phyloP scores from a whole-genome alignment of 2,888 invertebrate genomes.

The Sinodicranocentrus sp. region DNA sequence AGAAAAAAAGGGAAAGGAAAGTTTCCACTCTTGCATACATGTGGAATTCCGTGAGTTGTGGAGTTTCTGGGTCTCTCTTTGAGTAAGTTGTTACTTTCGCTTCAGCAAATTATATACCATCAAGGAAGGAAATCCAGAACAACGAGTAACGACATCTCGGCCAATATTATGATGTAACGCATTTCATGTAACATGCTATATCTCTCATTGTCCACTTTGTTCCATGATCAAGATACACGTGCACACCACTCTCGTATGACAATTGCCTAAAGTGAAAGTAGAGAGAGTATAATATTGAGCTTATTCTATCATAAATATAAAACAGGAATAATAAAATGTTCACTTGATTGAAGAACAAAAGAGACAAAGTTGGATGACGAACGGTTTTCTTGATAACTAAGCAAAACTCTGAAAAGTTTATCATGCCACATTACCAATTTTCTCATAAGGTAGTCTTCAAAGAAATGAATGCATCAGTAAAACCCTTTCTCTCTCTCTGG shows the following conservation, averaged over 20 bases:
- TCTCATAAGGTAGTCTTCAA: too few relatives aligned
- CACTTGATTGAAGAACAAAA: too few relatives aligned
- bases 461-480: too few relatives aligned
- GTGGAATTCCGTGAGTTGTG: neutral
- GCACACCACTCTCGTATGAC: too few relatives aligned
- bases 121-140: neutral
- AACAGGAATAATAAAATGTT: too few relatives aligned
- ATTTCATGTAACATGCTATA: too few relatives aligned
- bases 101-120: neutral
- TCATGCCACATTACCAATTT: neutral
- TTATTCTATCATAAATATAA: too few relatives aligned
- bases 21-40: neutral
- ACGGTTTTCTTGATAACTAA: constrained; percentile 4
- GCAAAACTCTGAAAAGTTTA: neutral
- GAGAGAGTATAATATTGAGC: too few relatives aligned
- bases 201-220: too few relatives aligned
- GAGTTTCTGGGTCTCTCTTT: neutral
- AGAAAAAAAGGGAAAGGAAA: neutral
- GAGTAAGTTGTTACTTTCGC: constrained; percentile 2
- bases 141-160: neutral
- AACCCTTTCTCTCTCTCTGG: neutral
- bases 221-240: too few relatives aligned
- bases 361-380: constrained; percentile 24
- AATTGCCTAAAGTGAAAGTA: too few relatives aligned
- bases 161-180: too few relatives aligned